These are phyloP conservation scores for Adineta ricciae DNA, from an alignment of 2,888 invertebrate genomes.

Conservation along the genomic window DNA sequence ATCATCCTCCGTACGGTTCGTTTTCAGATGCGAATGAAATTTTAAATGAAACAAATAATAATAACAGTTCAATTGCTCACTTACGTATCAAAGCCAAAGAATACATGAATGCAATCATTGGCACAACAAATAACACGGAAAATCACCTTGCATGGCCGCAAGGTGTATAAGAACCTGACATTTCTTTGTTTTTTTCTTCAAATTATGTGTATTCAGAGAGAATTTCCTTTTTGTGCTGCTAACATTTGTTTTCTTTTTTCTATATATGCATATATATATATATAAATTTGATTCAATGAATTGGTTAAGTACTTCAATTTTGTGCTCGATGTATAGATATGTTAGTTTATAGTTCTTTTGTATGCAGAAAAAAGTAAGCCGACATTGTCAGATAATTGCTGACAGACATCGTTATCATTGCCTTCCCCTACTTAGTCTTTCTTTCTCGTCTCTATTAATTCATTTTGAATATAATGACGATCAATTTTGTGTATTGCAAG, in stretches of 20 bases:
- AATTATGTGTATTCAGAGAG: not conserved
- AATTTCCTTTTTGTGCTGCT: not conserved
- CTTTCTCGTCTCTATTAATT: not conserved
- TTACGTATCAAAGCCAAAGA: not conserved
- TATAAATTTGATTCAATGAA: not conserved
- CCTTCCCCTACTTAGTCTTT: not conserved
- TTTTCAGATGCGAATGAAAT: not conserved
- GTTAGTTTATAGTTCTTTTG: not conserved
- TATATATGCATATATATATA: not conserved
- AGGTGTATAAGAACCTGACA: not conserved
- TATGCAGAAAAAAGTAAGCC: not conserved
- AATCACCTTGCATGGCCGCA: not conserved
- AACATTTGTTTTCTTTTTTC: not conserved
- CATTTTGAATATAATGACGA: not conserved
- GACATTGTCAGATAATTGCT: not conserved
- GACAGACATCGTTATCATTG: not conserved
- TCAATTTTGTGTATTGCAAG: not conserved
- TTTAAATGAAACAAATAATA: not conserved
- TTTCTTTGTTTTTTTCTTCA: not conserved
- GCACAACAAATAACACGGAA: not conserved
- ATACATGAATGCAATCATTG: constrained; percentile 10
- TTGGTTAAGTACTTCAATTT: not conserved
- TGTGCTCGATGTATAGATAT: not conserved
- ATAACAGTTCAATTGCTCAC: not conserved
- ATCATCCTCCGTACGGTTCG: not conserved